phyloP scores from a whole-genome alignment of 1,140 invertebrate genomes.

The Conus betulinus region DNA sequence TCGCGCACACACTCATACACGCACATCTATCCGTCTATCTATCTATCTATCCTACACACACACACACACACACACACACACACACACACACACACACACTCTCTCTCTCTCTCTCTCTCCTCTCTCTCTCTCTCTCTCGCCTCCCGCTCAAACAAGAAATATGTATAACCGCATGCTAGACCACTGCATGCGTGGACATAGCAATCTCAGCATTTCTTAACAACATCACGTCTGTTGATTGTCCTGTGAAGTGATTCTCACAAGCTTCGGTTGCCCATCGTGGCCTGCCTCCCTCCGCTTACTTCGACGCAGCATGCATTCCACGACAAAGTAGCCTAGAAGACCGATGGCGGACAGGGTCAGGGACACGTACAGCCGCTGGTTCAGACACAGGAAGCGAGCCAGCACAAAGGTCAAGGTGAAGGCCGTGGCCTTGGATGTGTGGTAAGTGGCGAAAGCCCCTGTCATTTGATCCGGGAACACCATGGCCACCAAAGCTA shows the following conservation, averaged over 20 bases:
- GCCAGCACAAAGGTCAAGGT: constrained; percentile 61
- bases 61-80: too few relatives aligned
- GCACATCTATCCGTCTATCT: too few relatives aligned
- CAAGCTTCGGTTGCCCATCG: neutral
- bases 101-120: too few relatives aligned
- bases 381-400: constrained; percentile 58
- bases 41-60: too few relatives aligned
- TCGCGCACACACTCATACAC: too few relatives aligned
- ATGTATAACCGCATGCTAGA: too few relatives aligned
- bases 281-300: too few relatives aligned
- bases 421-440: constrained; percentile 62
- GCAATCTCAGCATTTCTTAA: neutral
- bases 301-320: constrained; percentile 34
- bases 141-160: too few relatives aligned
- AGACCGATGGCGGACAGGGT: constrained; percentile 58
- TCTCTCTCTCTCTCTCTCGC: too few relatives aligned
- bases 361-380: constrained; percentile 61
- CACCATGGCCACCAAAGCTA: constrained; percentile 62
- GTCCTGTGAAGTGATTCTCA: neutral
- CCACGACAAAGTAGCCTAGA: constrained; percentile 59
- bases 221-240: neutral
- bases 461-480: constrained; percentile 57
- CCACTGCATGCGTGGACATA: too few relatives aligned
- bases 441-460: constrained; percentile 65
- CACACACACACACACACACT: too few relatives aligned